Base-by-base conservation (phyloP, 2,113 vertebrate species). In the Sebastes fasciatus region DNA sequence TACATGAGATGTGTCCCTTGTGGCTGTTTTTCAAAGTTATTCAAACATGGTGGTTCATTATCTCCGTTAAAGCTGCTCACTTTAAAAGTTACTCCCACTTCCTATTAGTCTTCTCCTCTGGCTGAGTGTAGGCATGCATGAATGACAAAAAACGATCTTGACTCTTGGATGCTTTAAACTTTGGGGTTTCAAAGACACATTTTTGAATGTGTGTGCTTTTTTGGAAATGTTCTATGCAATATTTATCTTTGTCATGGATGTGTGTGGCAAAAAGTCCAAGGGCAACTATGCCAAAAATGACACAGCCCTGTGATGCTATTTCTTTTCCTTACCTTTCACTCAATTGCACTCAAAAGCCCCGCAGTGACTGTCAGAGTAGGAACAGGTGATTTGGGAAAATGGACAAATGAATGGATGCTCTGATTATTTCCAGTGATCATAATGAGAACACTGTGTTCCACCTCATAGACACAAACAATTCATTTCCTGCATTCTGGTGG, bases 391-490 rank as follows among this genome's bases (percentile, higher is more conserved):
- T 14, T 58, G 40, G 40, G 21, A 48, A 80, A 75, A 58, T 34
- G 21, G 16, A 23, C 8, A 2, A 48, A 74, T 43, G 19, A 10
- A 65, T 46, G 60, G 57, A 57, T 52, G 57, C 43, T 73, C 57
- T n/a, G 68, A 82, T 73, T 68, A 75, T 73, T 42, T 77, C 51
- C 11, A 5, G 4, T 19, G 61, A 43, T 62, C 34, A 61, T 70
- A 65, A 76, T 42, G 74, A 66, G 57, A 82, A 79, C 74, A 70
- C 6, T 10, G 60, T 74, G 75, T 83, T 85, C 77, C 62, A 3
- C 57, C 66, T 80, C 19, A 26, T 49, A n/a, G 34, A 34, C 34
- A 34, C 34, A 34, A 34, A 34, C 34, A 34, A 4, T 34, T 34
- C 34, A 34, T 34, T 34, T 34, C 34, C 34, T 34, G 34, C 34